Percentiles rank a stretch among this genome's conserved stretches.
Conservation (phyloP, 1,140 invertebrate genomes). For the Trichonephila clavata region DNA sequence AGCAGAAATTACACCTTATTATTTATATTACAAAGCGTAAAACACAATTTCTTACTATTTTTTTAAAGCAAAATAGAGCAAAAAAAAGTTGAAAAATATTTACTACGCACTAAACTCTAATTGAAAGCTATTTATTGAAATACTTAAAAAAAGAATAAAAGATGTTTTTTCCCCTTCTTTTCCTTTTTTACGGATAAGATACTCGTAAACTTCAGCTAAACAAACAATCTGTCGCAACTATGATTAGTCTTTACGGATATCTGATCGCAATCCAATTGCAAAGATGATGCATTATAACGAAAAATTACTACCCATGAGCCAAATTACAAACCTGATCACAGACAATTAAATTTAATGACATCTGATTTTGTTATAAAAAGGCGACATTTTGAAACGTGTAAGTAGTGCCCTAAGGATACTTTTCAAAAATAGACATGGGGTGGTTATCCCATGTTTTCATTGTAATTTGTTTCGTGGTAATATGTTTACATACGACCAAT, state of each 20-base stretch:
- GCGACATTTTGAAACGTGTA: not conserved
- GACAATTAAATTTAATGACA: constrained; percentile 30
- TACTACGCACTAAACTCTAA: not conserved
- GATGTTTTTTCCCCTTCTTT: not conserved
- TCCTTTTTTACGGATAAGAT: not conserved
- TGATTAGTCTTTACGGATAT: constrained; percentile 5
- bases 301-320: not conserved
- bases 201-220: not conserved
- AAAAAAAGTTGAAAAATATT: not conserved
- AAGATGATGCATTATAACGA: constrained; percentile 44
- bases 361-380: constrained; percentile 13
- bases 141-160: not conserved
- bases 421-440: constrained; percentile 36
- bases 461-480: not conserved
- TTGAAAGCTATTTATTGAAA: not conserved
- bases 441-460: constrained; percentile 31
- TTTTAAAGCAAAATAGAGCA: not conserved
- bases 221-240: not conserved
- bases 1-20: too few relatives aligned
- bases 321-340: constrained; percentile 1
- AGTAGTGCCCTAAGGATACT: not conserved
- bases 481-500: not conserved
- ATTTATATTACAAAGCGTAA: too few relatives aligned
- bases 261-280: not conserved
- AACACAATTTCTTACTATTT: too few relatives aligned